Evolutionary conservation across 2,113 vertebrate species (phyloP).

Genomic region (Anoura caudifer): DNA sequence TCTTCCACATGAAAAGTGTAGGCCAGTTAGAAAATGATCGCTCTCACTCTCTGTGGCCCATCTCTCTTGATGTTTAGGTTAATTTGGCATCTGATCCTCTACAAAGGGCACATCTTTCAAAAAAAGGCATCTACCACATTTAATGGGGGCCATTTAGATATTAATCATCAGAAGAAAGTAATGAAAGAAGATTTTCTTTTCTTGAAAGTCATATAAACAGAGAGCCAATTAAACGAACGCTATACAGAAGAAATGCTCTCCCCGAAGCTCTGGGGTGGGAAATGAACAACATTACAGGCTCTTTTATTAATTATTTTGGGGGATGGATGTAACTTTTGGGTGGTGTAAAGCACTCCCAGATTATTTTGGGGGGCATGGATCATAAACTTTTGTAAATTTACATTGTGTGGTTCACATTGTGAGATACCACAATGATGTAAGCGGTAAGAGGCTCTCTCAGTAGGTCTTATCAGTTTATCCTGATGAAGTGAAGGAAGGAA

Average conservation of each 20-base stretch:
- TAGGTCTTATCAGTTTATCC: not conserved
- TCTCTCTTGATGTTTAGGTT: not conserved
- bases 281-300: not conserved
- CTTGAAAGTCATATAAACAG: not conserved
- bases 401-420: not conserved
- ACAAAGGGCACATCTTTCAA: not conserved
- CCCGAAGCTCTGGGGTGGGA: not conserved
- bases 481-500: not conserved
- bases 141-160: conserved; percentile 11
- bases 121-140: not conserved
- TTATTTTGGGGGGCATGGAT: not conserved
- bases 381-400: conserved; percentile 23
- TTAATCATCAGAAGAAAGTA: conserved; percentile 13
- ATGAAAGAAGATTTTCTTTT: not conserved
- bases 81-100: not conserved
- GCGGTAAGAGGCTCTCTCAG: not conserved
- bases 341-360: not conserved
- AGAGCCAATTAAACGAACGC: not conserved
- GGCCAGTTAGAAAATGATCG: not conserved
- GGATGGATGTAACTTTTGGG: not conserved
- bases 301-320: conserved; percentile 27
- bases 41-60: not conserved
- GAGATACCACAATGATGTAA: not conserved
- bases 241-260: not conserved
- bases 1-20: not conserved